Evolutionary conservation across 2,797 vertebrate species (phyloP), one percentile per base, ranked within the genome.

Genomic region (Taeniopygia guttata): DNA sequence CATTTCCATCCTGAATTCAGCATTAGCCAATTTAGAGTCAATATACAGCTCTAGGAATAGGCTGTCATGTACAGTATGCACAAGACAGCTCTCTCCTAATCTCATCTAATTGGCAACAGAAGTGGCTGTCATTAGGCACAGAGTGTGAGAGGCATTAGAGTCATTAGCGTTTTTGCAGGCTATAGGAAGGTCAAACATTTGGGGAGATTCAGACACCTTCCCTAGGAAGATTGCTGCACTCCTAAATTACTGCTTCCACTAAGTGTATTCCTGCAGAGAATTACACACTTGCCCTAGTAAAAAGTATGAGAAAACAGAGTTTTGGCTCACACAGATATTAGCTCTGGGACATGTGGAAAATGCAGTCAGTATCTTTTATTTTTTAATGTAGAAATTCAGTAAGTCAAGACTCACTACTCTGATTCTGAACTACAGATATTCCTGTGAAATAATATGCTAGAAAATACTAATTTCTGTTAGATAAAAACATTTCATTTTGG

Each of bases 21-120:
- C 77, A 67, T 94, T 94, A 86, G 81, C 62, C 76, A 86, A 77
- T 96, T 94, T 88, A 95, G 86, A 87, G 67, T 89, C 91, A 94
- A 96, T 94, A 95, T 94, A 94, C 46, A 20, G 92, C 67, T 94
- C 89, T 93, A 93, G 92, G 85, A 96, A 94, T 80, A 96, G 93
- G 85, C 67, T 95, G 91, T 95, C 81, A 95, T 75, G 95, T 80
- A 87, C 90, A 95, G 93, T 95, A 96, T 93, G 94, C 89, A 74
- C 82, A 83, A 73, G 91, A 86, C 70, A 82, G 67, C 89, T 95
- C 90, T 90, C 62, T 54, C 62, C 79, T 96, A 95, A 96, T 96
- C 87, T 78, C 90, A 11, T 85, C 86, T 96, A 95, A 94, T 95
- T 94, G 95, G 87, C 93, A 95, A 86, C 87, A 96, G 92, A 13